Percentiles rank a stretch among this genome's conserved stretches.
Evolutionary conservation across 2,888 invertebrate species (phyloP).

Genomic region (Busseola fusca): DNA sequence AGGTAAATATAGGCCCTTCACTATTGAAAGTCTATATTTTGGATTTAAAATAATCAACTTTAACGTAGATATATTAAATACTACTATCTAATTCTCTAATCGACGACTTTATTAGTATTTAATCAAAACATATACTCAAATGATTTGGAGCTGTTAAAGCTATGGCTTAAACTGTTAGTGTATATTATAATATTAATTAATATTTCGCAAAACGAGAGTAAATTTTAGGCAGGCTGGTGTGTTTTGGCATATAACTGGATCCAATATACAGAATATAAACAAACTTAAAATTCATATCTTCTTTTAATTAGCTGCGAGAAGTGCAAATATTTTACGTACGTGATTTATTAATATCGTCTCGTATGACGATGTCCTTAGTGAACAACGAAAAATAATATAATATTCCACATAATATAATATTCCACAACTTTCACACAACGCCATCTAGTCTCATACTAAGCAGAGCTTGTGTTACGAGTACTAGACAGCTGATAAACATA

Average conservation of each 20-base stretch:
- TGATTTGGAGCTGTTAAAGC: neutral
- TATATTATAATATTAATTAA: too few species aligned
- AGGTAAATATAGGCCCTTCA: neutral
- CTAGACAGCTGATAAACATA: too few species aligned
- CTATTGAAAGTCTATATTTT: too few species aligned
- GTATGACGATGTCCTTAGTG: slow-evolving; percentile 21
- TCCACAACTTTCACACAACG: too few species aligned
- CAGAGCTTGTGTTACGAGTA: too few species aligned
- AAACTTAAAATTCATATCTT: slow-evolving; percentile 43
- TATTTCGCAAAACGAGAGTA: neutral
- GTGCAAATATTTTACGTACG: slow-evolving; percentile 47
- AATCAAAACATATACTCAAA: neutral
- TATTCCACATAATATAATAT: too few species aligned
- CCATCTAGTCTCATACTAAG: too few species aligned
- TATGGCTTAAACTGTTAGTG: neutral
- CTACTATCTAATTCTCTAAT: neutral
- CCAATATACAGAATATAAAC: slow-evolving; percentile 38
- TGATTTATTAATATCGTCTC: slow-evolving; percentile 33
- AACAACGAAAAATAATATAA: slow-evolving; percentile 33
- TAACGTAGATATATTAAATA: neutral
- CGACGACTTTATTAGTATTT: neutral
- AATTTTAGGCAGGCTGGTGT: neutral
- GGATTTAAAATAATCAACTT: neutral
- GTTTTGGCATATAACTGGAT: slow-evolving; percentile 4
- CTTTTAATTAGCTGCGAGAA: slow-evolving; percentile 51